Percentiles rank a stretch among this genome's conserved stretches.
These are phyloP conservation scores for Benthosema pterotum DNA, from an alignment of 2,797 vertebrate genomes.

Conservation along the genomic window DNA sequence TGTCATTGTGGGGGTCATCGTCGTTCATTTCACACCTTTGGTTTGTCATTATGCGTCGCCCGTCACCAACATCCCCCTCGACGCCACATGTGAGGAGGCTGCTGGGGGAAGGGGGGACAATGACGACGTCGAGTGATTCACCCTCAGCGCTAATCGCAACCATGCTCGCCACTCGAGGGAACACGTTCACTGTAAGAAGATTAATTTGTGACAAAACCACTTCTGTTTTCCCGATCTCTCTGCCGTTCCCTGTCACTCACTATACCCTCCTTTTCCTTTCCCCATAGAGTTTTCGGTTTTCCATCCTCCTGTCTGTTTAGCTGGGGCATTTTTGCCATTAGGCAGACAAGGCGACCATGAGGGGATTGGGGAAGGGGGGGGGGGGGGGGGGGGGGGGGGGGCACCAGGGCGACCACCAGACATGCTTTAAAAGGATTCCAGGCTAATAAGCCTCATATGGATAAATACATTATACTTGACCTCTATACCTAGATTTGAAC, in stretches of 20 bases:
- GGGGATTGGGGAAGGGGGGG: too few relatives aligned
- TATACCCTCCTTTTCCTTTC: too few relatives aligned
- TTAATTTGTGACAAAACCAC: constrained; percentile 43
- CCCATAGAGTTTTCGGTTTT: background rate
- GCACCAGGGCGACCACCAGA: too few relatives aligned
- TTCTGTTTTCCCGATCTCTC: constrained; percentile 24
- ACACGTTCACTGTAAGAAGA: constrained; percentile 17
- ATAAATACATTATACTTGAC: too few relatives aligned
- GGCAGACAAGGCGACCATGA: too few relatives aligned
- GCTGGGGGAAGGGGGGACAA: too few relatives aligned
- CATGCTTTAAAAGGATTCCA: too few relatives aligned
- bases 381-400: too few relatives aligned
- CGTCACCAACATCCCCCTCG: constrained; percentile 59
- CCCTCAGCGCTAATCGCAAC: constrained; percentile 54
- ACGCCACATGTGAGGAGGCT: constrained; percentile 41
- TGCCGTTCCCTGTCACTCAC: constrained; percentile 16
- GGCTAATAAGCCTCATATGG: too few relatives aligned
- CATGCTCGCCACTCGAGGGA: constrained; percentile 3
- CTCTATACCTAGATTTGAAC: too few relatives aligned
- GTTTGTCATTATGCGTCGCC: constrained; percentile 45
- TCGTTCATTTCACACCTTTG: constrained; percentile 54
- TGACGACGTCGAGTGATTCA: constrained; percentile 50
- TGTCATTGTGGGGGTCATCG: constrained; percentile 63
- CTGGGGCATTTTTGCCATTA: too few relatives aligned
- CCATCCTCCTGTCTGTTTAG: constrained; percentile 37